Percentiles rank a stretch among this genome's conserved stretches.
Evolutionary conservation across 2,113 vertebrate species (phyloP).

Genomic region (Perca flavescens): DNA sequence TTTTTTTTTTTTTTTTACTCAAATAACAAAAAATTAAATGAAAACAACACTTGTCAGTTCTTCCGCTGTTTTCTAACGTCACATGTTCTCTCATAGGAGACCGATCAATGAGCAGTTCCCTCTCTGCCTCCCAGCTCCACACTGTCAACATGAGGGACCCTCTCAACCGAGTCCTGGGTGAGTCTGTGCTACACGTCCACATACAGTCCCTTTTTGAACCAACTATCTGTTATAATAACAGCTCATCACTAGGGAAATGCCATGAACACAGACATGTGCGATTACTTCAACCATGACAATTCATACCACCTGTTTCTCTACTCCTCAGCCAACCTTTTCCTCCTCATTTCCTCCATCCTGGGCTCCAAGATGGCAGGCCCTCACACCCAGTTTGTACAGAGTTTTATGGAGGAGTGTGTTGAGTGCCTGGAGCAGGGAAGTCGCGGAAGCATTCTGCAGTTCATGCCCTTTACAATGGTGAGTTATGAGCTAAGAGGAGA

Average conservation of each 20-base stretch:
- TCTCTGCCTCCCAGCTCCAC: constrained; percentile 97
- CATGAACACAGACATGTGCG: neutral
- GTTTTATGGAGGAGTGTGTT: constrained; percentile 98
- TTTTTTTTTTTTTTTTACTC: too few relatives aligned
- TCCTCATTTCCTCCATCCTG: constrained; percentile 95
- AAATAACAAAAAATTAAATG: neutral
- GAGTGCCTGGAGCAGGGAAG: constrained; percentile 95
- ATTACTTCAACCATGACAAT: neutral
- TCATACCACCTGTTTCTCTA: constrained; percentile 7
- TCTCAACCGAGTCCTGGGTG: constrained; percentile 94
- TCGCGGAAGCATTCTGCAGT: constrained; percentile 95
- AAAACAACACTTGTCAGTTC: neutral
- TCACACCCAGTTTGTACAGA: constrained; percentile 98
- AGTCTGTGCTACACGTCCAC: constrained; percentile 49
- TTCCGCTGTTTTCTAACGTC: neutral
- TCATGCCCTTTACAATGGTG: constrained; percentile 99
- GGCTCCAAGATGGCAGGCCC: constrained; percentile 93
- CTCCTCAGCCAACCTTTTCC: constrained; percentile 93
- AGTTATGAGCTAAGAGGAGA: constrained; percentile 63
- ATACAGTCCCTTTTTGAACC: neutral
- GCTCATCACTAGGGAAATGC: neutral
- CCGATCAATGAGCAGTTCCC: constrained; percentile 94
- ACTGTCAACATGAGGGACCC: constrained; percentile 97
- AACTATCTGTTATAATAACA: neutral
- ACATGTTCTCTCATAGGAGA: constrained; percentile 79